Conservation (phyloP, 2,113 vertebrate species). For the Parotia lawesii region DNA sequence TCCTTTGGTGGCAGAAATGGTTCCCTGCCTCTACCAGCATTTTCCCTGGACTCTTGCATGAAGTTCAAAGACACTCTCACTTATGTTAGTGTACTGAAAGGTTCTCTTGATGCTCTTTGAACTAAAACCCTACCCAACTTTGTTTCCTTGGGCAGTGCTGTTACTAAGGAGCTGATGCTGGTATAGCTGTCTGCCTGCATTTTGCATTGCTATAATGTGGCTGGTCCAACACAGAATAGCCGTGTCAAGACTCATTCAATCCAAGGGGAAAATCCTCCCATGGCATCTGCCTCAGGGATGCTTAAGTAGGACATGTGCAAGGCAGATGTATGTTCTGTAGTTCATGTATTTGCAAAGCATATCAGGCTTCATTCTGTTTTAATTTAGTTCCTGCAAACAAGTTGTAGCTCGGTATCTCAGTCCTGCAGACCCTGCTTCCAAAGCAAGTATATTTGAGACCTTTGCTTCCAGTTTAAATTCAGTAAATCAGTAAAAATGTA, state of each 20-base stretch:
- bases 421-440: not conserved
- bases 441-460: not conserved
- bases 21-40: not conserved
- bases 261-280: not conserved
- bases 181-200: constrained; percentile 17
- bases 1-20: not conserved
- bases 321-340: not conserved
- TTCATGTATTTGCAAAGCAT: not conserved
- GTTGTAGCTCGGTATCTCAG: not conserved
- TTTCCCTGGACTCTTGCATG: not conserved
- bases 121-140: not conserved
- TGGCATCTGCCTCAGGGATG: constrained; percentile 8
- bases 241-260: not conserved
- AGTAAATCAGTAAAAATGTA: not conserved
- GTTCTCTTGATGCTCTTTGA: not conserved
- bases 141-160: constrained; percentile 2
- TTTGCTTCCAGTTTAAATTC: not conserved
- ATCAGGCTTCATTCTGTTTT: not conserved
- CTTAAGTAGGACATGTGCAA: not conserved
- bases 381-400: not conserved
- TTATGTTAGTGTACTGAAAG: not conserved
- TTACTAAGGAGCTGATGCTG: not conserved
- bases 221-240: not conserved
- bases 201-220: not conserved
- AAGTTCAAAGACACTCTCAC: not conserved